A percentile compares a stretch with the other conserved stretches of the same genome.
Evolutionary conservation across 2,888 invertebrate species (phyloP).

Genomic region (Nomada lathburiana): DNA sequence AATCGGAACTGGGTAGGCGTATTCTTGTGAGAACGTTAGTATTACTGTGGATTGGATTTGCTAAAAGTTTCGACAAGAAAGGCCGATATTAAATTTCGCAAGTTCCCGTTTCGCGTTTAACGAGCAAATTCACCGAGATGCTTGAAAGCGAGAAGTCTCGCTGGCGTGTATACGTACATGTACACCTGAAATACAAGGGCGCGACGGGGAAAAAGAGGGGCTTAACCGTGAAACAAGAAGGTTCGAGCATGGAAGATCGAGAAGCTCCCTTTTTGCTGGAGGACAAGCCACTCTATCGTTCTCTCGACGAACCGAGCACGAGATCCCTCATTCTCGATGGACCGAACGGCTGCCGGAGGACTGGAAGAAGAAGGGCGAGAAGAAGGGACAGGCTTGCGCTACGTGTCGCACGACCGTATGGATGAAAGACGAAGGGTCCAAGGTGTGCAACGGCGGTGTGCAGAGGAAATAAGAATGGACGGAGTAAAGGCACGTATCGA

Average conservation of each 20-base stretch:
- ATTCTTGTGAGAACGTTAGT: background rate
- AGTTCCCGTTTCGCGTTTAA: conserved; percentile 20
- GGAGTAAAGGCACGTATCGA: conserved; percentile 17
- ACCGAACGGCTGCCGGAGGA: conserved; percentile 36
- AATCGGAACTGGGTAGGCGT: conserved; percentile 3
- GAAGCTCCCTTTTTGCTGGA: conserved; percentile 47
- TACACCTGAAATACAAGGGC: conserved; percentile 3
- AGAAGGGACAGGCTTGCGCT: conserved; percentile 5
- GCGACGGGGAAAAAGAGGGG: background rate
- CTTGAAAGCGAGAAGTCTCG: conserved; percentile 31
- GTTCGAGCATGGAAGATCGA: conserved; percentile 50
- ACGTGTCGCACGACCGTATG: conserved; percentile 32
- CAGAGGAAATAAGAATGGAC: conserved; percentile 34
- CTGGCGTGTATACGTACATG: conserved; percentile 8
- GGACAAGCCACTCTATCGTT: conserved; percentile 55
- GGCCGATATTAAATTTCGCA: conserved; percentile 39
- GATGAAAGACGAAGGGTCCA: conserved; percentile 12
- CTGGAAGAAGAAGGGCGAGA: conserved; percentile 33
- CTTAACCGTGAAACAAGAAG: background rate
- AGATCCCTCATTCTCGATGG: conserved; percentile 51
- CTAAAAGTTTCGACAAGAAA: conserved; percentile 12
- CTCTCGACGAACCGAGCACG: conserved; percentile 11
- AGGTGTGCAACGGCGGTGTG: background rate
- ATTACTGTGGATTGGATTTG: background rate
- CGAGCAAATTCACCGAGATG: conserved; percentile 24